Evolutionary conservation across 2,797 vertebrate species (phyloP).

Genomic region (Pseudopleuronectes americanus): DNA sequence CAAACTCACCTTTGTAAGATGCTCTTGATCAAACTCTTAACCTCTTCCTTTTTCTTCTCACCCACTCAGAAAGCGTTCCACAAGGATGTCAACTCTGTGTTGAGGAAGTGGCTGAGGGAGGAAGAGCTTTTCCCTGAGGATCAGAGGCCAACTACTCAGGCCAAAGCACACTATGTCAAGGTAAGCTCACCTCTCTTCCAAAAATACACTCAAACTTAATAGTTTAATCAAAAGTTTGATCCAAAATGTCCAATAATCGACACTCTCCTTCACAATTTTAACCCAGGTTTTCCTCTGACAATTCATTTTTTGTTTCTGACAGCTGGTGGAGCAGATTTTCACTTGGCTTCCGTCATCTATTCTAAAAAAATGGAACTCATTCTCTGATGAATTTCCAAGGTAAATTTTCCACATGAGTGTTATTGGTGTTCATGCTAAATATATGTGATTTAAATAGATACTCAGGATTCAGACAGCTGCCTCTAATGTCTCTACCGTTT

Average conservation of each 20-base stretch:
- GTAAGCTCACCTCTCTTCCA: constrained; percentile 57
- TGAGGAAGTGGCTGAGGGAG: constrained; percentile 75
- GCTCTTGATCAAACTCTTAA: constrained; percentile 1
- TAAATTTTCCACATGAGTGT: constrained; percentile 58
- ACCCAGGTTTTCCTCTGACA: background rate
- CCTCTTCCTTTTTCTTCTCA: background rate
- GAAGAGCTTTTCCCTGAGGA: constrained; percentile 71
- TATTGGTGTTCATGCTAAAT: background rate
- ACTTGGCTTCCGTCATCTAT: constrained; percentile 85
- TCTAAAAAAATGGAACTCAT: constrained; percentile 84
- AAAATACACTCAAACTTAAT: background rate
- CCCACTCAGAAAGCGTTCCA: constrained; percentile 82
- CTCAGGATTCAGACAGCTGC: background rate
- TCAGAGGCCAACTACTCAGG: constrained; percentile 64
- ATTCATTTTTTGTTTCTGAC: constrained; percentile 32
- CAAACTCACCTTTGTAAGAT: background rate
- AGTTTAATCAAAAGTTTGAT: background rate
- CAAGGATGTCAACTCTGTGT: constrained; percentile 76
- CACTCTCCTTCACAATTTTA: background rate
- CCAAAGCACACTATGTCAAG: constrained; percentile 78
- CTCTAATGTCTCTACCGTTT: constrained; percentile 6
- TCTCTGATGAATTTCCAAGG: constrained; percentile 83
- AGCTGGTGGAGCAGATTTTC: constrained; percentile 88
- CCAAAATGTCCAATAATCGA: background rate
- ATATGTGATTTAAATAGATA: background rate